phyloP scores from a whole-genome alignment of 2,113 vertebrate genomes.

The Salvelinus alpinus region DNA sequence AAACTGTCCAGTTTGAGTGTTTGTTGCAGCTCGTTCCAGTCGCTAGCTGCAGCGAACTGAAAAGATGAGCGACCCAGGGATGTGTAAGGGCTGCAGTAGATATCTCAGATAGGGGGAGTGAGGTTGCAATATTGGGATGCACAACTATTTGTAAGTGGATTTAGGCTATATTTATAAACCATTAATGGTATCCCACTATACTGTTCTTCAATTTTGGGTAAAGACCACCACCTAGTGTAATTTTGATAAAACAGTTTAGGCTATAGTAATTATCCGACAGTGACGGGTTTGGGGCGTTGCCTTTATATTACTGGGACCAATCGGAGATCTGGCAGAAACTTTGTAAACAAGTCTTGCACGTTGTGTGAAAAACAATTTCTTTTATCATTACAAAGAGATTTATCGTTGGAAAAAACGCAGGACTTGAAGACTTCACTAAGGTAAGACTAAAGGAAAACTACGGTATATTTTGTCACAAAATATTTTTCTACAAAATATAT shows the following conservation, averaged over 20 bases:
- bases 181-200: neutral
- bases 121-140: too few species aligned
- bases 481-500: neutral
- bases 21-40: too few species aligned
- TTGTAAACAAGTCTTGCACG: conserved; percentile 57
- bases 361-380: conserved; percentile 32
- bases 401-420: neutral
- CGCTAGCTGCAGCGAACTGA: too few species aligned
- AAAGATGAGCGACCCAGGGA: too few species aligned
- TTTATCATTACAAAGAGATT: conserved; percentile 21
- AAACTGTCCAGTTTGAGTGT: too few species aligned
- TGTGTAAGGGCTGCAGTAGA: too few species aligned
- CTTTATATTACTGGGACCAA: conserved; percentile 41
- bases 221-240: conserved; percentile 20
- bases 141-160: too few species aligned
- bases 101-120: too few species aligned
- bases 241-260: neutral
- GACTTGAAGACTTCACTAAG: conserved; percentile 1
- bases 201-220: neutral
- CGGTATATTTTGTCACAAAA: neutral
- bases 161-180: too few species aligned
- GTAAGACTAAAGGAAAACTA: conserved; percentile 17
- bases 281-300: conserved; percentile 42
- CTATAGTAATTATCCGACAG: neutral
- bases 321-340: conserved; percentile 38